Evolutionary conservation across 2,888 invertebrate genomes (phyloP), one percentile per base, ranked within the genome.

Genomic region (Laothoe populi): DNA sequence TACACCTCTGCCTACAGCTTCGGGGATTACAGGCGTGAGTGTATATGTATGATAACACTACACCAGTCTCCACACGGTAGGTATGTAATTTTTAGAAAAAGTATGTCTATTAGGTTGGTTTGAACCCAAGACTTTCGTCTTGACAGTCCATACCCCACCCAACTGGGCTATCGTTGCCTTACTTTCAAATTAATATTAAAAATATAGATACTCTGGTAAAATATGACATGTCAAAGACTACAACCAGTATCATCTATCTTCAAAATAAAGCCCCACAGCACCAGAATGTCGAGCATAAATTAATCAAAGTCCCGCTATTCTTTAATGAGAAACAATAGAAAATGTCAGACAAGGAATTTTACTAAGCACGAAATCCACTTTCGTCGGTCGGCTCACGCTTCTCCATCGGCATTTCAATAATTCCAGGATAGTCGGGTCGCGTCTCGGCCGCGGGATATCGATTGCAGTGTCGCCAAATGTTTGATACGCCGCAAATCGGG

Each of bases 381-480:
- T 49, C 10, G 19, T 4, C 4, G 31, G 19, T 31, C 10, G 31
- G 19, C 19, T 2, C 35, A 19, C 19, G 19, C 31, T 4, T 11
- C 46, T 19, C 35, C 19, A 3, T 53, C 16, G 19, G 35, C 11
- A 53, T 53, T 53, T 31, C 35, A 53, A 53, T 53, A 53, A 53
- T 53, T 49, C 31, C 19, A 53, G 19, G 53, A 11, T 16, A 35
- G 53, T 11, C 53, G 23, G 46, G 11, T 13, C 21, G 53, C 31
- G 53, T 53, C 31, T 53, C 53, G 35, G 31, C 19, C 35, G 35
- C 35, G 35, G 24, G 11, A 35, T 53, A 53, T 53, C 53, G 53
- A 53, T 53, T 53, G 31, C 35, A 19, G 10, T 53, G 53, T 53
- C 53, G 53, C 31, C 19, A 19, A 53, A 53, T 35, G 16, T 53